Conservation (phyloP, 2,888 invertebrate genomes). For the Coleophora deauratella region DNA sequence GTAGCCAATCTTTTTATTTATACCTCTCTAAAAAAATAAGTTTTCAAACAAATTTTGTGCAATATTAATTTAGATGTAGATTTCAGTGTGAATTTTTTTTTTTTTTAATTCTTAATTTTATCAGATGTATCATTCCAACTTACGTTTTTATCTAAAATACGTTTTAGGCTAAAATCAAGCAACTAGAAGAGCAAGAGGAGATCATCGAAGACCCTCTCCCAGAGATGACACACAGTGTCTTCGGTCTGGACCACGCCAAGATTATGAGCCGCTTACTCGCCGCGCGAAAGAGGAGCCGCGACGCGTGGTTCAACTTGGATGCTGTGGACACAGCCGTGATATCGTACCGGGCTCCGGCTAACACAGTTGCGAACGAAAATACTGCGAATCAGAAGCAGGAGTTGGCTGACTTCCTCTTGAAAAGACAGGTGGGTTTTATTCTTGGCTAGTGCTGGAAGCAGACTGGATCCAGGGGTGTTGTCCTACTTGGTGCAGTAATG, state of each 20-base stretch:
- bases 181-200: slow-evolving; percentile 44
- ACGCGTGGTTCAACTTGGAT: slow-evolving; percentile 63
- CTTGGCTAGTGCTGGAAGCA: too few relatives aligned
- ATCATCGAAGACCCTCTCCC: slow-evolving; percentile 69
- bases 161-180: slow-evolving; percentile 53
- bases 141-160: too few relatives aligned
- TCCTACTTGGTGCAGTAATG: too few relatives aligned
- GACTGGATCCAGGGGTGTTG: too few relatives aligned
- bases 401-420: slow-evolving; percentile 69
- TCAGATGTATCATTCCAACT: too few relatives aligned
- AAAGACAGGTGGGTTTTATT: slow-evolving; percentile 57
- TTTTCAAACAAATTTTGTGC: too few relatives aligned
- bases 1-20: too few relatives aligned
- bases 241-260: slow-evolving; percentile 78
- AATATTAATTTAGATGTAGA: too few relatives aligned
- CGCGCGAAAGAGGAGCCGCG: slow-evolving; percentile 66
- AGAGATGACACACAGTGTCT: slow-evolving; percentile 81
- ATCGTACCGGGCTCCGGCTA: slow-evolving; percentile 36
- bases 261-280: slow-evolving; percentile 75
- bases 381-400: slow-evolving; percentile 53
- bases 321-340: slow-evolving; percentile 33
- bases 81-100: too few relatives aligned
- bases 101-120: too few relatives aligned
- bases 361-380: slow-evolving; percentile 22
- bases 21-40: too few relatives aligned